Conservation (phyloP, 2,888 invertebrate genomes). For the Theodoxus fluviatilis region DNA sequence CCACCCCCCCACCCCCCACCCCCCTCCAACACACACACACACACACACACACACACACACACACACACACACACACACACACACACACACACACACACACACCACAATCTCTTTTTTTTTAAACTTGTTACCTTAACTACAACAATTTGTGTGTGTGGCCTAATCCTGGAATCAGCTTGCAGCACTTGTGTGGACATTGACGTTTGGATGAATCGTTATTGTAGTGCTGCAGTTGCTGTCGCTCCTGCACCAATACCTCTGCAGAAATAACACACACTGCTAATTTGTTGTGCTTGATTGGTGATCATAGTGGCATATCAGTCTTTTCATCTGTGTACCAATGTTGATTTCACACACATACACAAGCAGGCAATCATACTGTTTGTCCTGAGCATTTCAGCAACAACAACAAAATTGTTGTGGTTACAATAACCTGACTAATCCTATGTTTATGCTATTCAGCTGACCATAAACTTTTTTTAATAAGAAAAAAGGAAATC, state of each 20-base stretch:
- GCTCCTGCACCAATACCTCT: neutral
- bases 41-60: conserved; percentile 4
- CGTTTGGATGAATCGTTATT: neutral
- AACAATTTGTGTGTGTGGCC: too few species aligned
- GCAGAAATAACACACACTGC: neutral
- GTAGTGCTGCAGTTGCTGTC: neutral
- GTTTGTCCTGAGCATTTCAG: too few species aligned
- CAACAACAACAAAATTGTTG: neutral
- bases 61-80: conserved; percentile 2
- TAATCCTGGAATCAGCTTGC: too few species aligned
- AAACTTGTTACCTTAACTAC: too few species aligned
- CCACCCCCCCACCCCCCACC: neutral
- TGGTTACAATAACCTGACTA: neutral
- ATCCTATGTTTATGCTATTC: too few species aligned
- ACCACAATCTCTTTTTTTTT: too few species aligned
- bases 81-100: conserved; percentile 10
- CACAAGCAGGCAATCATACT: too few species aligned
- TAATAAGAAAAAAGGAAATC: too few species aligned
- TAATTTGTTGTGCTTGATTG: neutral
- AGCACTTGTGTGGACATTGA: neutral
- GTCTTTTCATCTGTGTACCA: neutral
- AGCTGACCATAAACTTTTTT: too few species aligned
- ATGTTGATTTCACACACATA: neutral
- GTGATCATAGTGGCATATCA: too few species aligned
- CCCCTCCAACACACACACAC: conserved; percentile 2